Base-by-base conservation (phyloP, 2,888 invertebrate genomes). In the Drosophila algonquin region DNA sequence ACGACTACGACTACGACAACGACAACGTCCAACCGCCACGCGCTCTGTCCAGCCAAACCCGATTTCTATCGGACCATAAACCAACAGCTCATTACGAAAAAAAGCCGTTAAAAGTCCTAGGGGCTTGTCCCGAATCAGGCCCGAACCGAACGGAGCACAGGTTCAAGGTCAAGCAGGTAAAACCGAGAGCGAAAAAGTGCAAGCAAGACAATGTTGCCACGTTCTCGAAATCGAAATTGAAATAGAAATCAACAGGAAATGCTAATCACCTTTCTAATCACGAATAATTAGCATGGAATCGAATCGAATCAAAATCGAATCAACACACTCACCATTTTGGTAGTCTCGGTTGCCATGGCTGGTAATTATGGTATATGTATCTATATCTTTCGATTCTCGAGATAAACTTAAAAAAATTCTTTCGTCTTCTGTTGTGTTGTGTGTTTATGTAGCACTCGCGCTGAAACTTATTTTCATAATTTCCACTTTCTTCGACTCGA, bases 291-390 rank as follows among this genome's bases (percentile, higher is more conserved):
- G 27, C 54, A 54, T 35, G 14, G 51, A 46, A 51, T 40, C 30
- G 30, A 30, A 8, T 44, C n/a, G 47, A 46, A 8, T 44, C n/a
- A n/a, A 53, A 58, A 47, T 56, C 24, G 16, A 57, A 7, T 40
- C 40, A 40, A 54, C 30, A 30, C 88, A 30, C 88, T 82, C 57
- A 87, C 82, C 82, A 82, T 82, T 88, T 88, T 86, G 44, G 71
- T 87, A 2, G 87, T 80, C 61, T 85, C 88, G 56, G 82, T 87
- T 50, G 86, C 88, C 82, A 86, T 81, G 68, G 53, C 52, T 69
- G 51, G 59, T 24, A 46, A 47, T 27, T 46, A 16, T 27, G 45
- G 9, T 45, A 16, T 52, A 51, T 51, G 40, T 35, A 24, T 53
- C 24, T 40, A 27, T 54, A 24, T 54, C 5, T 56, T 54, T 50